Base-by-base conservation (phyloP, 1,140 invertebrate species). In the Linepithema humile region DNA sequence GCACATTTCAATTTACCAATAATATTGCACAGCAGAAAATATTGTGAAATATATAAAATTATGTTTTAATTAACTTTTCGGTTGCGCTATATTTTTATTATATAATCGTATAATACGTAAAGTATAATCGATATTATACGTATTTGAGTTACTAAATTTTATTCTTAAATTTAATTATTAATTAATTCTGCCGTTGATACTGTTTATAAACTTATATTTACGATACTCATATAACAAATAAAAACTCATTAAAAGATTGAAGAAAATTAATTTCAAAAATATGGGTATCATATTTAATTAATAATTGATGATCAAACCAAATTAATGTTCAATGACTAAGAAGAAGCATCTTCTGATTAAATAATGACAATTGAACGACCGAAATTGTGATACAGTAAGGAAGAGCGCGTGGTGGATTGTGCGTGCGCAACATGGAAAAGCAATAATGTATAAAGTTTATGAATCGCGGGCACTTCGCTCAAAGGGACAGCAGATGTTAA, bases 361-460 rank as follows among this genome's bases (percentile, higher is more conserved):
- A 12, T 48, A 48, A n/a, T 48, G 12, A 9, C 26, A 43, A 59
- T 45, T 43, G 17, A 73, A 74, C 12, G n/a, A 23, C 40, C 60
- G 38, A 43, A 64, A 67, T 62, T n/a, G 2, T n/a, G 15, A 55
- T 9, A n/a, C 26, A 48, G 40, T 32, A 23, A 50, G 62, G 26
- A 53, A 53, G 83, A 83, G 70, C 86, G 77, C 74, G 84, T 67
- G 77, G 57, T 53, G 32, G 75, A 83, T 88, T 78, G 87, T 73
- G 83, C 50, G 77, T 90, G 82, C 91, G 90, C 90, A 89, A 91
- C 90, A 89, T 89, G 90, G 90, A 91, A 92, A 94, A 94, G 93
- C 94, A 94, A 94, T 94, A 94, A 94, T 94, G 93, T 94, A 93
- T 91, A 90, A 93, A 94, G 90, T 94, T 93, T 93, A 93, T 87